Evolutionary conservation across 1,140 invertebrate species (phyloP).

Genomic region (Proctacanthus coquilletti): DNA sequence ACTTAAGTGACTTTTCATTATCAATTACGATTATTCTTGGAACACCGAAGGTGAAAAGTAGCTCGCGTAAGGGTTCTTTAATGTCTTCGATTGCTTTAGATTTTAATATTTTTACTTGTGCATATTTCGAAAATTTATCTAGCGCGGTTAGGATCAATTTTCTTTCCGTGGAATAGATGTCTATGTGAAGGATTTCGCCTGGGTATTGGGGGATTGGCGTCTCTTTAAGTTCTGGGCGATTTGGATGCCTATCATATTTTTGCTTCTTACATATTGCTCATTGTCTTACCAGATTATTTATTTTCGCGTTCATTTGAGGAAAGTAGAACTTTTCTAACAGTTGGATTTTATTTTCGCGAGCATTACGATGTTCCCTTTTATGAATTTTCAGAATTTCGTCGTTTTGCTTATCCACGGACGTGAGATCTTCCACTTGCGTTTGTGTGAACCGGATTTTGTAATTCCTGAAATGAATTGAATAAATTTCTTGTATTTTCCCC

Average conservation of each 20-base stretch:
- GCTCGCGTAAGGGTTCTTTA: constrained; percentile 4
- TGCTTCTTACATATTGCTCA: constrained; percentile 5
- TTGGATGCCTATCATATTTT: constrained; percentile 7
- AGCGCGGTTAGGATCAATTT: constrained; percentile 6
- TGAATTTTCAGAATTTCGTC: no score
- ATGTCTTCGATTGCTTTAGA: constrained; percentile 9
- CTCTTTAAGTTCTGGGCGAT: constrained; percentile 1
- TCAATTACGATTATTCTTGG: constrained; percentile 6
- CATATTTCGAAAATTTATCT: constrained; percentile 10
- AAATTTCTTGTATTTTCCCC: no score
- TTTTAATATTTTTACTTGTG: constrained; percentile 6
- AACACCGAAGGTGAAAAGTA: constrained; percentile 7
- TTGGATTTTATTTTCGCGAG: no score
- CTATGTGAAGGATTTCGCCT: constrained; percentile 5
- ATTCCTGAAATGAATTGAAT: no score
- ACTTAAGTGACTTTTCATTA: constrained; percentile 8
- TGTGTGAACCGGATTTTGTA: no score
- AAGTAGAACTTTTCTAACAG: constrained; percentile 6
- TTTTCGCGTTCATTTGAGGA: constrained; percentile 4
- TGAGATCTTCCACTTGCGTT: no score
- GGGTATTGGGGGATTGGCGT: constrained; percentile 7
- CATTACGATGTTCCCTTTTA: no score
- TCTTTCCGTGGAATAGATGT: constrained; percentile 4
- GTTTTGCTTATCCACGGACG: no score
- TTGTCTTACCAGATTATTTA: background rate